phyloP scores from a whole-genome alignment of 2,888 invertebrate genomes.

The Tetragnatha montana region DNA sequence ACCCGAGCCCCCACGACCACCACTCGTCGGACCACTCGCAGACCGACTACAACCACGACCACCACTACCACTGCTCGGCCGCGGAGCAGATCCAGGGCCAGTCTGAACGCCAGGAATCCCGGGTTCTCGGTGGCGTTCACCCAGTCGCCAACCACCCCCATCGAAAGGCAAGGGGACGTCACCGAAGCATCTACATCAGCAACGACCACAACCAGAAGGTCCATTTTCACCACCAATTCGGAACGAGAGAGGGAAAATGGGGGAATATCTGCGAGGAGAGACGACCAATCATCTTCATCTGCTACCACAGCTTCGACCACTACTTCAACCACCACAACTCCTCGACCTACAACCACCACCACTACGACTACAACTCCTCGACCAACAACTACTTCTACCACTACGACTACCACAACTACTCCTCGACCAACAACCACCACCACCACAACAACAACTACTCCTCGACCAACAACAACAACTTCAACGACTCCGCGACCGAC shows the following conservation, averaged over 20 bases:
- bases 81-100: slow-evolving; percentile 40
- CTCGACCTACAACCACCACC: background rate
- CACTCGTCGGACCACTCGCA: slow-evolving; percentile 51
- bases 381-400: slow-evolving; percentile 29
- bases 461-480: slow-evolving; percentile 32
- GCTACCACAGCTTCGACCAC: background rate
- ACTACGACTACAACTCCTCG: slow-evolving; percentile 31
- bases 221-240: slow-evolving; percentile 42
- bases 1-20: slow-evolving; percentile 42
- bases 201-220: slow-evolving; percentile 41
- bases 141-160: slow-evolving; percentile 46
- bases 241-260: slow-evolving; percentile 58
- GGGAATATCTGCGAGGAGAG: slow-evolving; percentile 35
- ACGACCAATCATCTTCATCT: slow-evolving; percentile 23
- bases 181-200: slow-evolving; percentile 26
- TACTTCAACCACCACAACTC: slow-evolving; percentile 24
- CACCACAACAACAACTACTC: slow-evolving; percentile 46
- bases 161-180: slow-evolving; percentile 20
- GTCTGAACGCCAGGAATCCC: slow-evolving; percentile 56
- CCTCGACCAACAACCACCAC: slow-evolving; percentile 35
- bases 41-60: slow-evolving; percentile 52
- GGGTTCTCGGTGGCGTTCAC: slow-evolving; percentile 66
- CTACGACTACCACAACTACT: slow-evolving; percentile 36
- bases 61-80: slow-evolving; percentile 40
- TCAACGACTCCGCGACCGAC: slow-evolving; percentile 23